Percentiles rank a stretch among this genome's conserved stretches.
phyloP scores from a whole-genome alignment of 2,797 vertebrate species.

The Pangasius larnaudii region DNA sequence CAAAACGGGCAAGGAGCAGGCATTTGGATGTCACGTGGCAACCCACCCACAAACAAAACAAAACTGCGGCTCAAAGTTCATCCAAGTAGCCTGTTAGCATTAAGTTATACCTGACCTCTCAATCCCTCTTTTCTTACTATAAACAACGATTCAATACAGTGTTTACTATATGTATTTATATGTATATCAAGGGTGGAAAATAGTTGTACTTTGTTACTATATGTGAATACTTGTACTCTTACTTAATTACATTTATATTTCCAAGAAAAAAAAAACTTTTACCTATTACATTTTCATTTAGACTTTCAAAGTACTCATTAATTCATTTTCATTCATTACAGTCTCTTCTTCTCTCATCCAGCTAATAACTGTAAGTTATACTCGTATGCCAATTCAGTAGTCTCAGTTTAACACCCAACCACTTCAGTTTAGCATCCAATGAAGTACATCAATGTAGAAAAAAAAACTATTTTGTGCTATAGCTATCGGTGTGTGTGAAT shows the following conservation, averaged over 20 bases:
- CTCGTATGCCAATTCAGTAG: not conserved
- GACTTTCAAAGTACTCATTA: not conserved
- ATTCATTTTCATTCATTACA: not conserved
- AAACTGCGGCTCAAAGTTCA: slow-evolving; percentile 64
- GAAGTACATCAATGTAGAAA: not conserved
- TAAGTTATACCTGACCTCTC: slow-evolving; percentile 43
- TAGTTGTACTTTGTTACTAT: not conserved
- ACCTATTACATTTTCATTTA: not conserved
- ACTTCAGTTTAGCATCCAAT: not conserved
- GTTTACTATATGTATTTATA: not conserved
- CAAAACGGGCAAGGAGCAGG: not conserved
- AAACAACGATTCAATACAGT: not conserved
- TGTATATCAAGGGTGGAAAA: not conserved
- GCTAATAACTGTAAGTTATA: not conserved
- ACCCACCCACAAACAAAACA: slow-evolving; percentile 62
- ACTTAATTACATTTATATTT: not conserved
- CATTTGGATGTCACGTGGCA: slow-evolving; percentile 32
- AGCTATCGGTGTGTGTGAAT: not conserved
- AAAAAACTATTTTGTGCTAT: not conserved
- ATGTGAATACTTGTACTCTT: not conserved
- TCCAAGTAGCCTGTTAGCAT: slow-evolving; percentile 46
- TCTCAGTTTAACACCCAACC: not conserved
- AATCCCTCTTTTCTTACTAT: slow-evolving; percentile 2
- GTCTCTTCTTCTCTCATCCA: not conserved
- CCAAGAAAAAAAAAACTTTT: not conserved